phyloP scores from a whole-genome alignment of 2,888 invertebrate species.

The Panzeria rudis region DNA sequence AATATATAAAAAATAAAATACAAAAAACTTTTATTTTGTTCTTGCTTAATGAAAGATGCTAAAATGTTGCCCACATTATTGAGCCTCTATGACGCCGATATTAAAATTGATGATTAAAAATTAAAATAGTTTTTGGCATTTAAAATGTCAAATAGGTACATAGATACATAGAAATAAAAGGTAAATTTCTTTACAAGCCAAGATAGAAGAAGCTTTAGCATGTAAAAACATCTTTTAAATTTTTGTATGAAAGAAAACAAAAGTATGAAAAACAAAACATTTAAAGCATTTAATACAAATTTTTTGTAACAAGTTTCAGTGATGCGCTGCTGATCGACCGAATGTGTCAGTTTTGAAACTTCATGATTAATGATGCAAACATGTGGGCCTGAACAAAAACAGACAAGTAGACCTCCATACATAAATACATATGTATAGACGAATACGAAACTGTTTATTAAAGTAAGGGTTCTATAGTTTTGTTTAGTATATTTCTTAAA shows the following conservation, averaged over 20 bases:
- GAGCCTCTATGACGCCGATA: neutral
- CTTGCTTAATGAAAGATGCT: neutral
- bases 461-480: slow-evolving; percentile 61
- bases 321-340: slow-evolving; percentile 80
- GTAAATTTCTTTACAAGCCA: slow-evolving; percentile 8
- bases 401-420: slow-evolving; percentile 22
- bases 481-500: slow-evolving; percentile 34
- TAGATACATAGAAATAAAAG: slow-evolving; percentile 6
- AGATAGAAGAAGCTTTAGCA: neutral
- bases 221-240: neutral
- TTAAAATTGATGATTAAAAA: neutral
- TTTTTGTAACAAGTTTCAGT: slow-evolving; percentile 77
- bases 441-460: slow-evolving; percentile 60
- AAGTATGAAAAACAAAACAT: slow-evolving; percentile 36
- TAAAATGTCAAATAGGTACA: slow-evolving; percentile 71
- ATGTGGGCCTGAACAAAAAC: slow-evolving; percentile 79
- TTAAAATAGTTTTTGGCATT: neutral
- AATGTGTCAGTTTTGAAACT: slow-evolving; percentile 81
- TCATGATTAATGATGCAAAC: slow-evolving; percentile 83
- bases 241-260: slow-evolving; percentile 9
- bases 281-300: slow-evolving; percentile 49
- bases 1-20: too few relatives aligned
- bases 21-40: neutral
- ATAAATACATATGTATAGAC: too few relatives aligned
- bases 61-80: neutral